Base-by-base conservation (phyloP, 2,113 vertebrate genomes). In the Zosterops lateralis region DNA sequence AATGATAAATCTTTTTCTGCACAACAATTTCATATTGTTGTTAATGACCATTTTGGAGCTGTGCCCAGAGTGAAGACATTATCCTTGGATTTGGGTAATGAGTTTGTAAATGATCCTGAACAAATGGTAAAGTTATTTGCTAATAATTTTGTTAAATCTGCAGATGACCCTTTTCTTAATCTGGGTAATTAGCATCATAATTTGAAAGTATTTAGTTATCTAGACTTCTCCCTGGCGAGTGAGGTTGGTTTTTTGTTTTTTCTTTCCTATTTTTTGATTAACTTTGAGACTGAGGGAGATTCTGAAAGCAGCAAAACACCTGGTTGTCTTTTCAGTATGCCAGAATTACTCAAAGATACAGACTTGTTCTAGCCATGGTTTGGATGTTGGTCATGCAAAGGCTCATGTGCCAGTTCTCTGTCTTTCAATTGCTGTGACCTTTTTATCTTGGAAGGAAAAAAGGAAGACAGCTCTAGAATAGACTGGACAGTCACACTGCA, bases 31-130 rank as follows among this genome's bases (percentile, higher is more conserved):
- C 62, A 26, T 92, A 72, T 84, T 93, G 68, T 95, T 93, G 72
- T 95, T 96, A 95, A 96, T 95, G 95, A 95, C 81, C 77, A 62
- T 96, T 95, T 95, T 96, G 95, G 91, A 91, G 14, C 17, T 58
- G 12, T 89, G 95, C 94, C 94, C 57, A 85, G 70, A 87, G 32
- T 71, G 82, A 95, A 79, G 67, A 89, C 65, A 76, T 93, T 96
- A 79, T 92, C 91, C 77, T 87, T 95, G 89, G 87, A 85, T 82
- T 81, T 82, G 92, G 57, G 36, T 90, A 94, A 91, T 79, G 66
- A 89, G 77, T 91, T 95, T 89, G 81, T 60, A 91, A 95, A 92
- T 95, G 92, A 95, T 95, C 89, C 70, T 79, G 81, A 94, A 80
- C 91, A 92, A 95, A 96, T 84, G 86, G 76, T 79, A 42, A 92